A percentile compares a stretch with the other conserved stretches of the same genome.
Evolutionary conservation across 2,113 vertebrate species (phyloP).

Genomic region (Toxostoma redivivum): DNA sequence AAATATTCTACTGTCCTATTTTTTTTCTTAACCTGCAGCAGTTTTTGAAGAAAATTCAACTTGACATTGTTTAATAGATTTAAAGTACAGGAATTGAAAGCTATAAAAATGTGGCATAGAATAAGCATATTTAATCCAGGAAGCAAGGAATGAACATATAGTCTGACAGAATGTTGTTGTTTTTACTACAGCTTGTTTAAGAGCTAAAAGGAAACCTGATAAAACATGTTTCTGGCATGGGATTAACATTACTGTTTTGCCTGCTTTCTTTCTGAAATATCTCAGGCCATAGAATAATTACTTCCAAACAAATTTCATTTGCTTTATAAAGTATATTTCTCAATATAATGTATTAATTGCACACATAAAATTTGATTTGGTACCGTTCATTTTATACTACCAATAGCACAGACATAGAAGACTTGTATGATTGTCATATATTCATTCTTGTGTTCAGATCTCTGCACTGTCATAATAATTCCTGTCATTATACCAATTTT

Average conservation of each 20-base stretch:
- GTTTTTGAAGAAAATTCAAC: conserved; percentile 64
- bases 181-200: conserved; percentile 61
- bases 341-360: conserved; percentile 15
- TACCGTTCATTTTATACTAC: conserved; percentile 25
- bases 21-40: conserved; percentile 62
- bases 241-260: conserved; percentile 6
- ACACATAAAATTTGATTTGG: not conserved
- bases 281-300: conserved; percentile 25
- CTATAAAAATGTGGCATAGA: conserved; percentile 66
- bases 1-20: conserved; percentile 49
- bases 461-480: conserved; percentile 68
- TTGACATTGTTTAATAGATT: conserved; percentile 70
- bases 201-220: conserved; percentile 40
- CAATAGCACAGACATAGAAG: conserved; percentile 19
- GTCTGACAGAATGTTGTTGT: conserved; percentile 62
- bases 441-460: conserved; percentile 62
- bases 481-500: conserved; percentile 61
- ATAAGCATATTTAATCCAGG: conserved; percentile 56
- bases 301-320: conserved; percentile 35
- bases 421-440: conserved; percentile 62
- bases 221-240: conserved; percentile 59
- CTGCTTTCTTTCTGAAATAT: conserved; percentile 41
- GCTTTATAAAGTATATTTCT: conserved; percentile 37
- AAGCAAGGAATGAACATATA: conserved; percentile 55
- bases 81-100: conserved; percentile 67